These are phyloP conservation scores for Babyrousa celebensis DNA, from an alignment of 2,797 vertebrate genomes.

Conservation along the genomic window DNA sequence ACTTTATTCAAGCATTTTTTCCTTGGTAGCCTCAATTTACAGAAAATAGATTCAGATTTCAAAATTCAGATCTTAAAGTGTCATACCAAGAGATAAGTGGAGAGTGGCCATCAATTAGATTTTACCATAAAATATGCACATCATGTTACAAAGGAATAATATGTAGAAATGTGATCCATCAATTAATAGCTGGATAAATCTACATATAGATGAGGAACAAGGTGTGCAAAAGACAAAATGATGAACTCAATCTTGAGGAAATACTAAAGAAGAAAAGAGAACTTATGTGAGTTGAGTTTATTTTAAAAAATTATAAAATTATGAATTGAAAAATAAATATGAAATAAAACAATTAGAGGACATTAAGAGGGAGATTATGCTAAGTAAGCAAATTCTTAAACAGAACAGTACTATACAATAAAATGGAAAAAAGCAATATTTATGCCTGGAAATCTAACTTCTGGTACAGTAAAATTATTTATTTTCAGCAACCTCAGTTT, in stretches of 20 bases:
- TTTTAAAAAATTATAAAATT: background rate
- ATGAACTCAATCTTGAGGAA: background rate
- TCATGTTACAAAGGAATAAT: background rate
- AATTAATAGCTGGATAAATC: background rate
- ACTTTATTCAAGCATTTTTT: background rate
- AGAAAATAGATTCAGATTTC: background rate
- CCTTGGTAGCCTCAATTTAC: background rate
- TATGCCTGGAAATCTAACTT: background rate
- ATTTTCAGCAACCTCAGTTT: background rate
- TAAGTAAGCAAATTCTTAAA: background rate
- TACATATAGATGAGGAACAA: background rate
- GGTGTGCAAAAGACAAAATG: background rate
- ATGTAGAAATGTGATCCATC: background rate
- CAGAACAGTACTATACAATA: background rate
- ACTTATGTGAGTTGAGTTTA: background rate
- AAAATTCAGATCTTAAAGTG: background rate
- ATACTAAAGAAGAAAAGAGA: background rate
- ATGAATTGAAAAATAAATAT: background rate
- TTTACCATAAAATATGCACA: background rate
- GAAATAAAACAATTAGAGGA: background rate
- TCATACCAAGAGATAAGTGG: background rate
- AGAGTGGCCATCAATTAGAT: background rate
- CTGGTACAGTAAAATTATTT: background rate
- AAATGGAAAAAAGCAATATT: background rate
- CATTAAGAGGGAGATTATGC: background rate